Evolutionary conservation across 2,888 invertebrate genomes (phyloP), one percentile per base, ranked within the genome.

Genomic region (Podotricha telesiphe): DNA sequence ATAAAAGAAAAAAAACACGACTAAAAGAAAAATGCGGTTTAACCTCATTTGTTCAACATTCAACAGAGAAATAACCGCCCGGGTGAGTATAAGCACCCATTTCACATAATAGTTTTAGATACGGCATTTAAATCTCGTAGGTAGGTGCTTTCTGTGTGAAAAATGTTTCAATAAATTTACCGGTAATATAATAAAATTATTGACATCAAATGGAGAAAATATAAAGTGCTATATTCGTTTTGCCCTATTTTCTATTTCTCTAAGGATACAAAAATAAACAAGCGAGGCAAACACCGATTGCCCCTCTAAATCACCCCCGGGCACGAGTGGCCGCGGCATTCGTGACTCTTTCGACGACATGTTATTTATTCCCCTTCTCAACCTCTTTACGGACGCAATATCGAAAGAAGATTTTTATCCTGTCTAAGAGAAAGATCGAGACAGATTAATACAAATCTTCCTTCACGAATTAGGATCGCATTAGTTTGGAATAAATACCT

Each of bases 361-460:
- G 84, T 88, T 89, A 89, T 89, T 88, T 88, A 88, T 88, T 68
- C 83, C 83, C 78, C 82, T 78, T 78, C 80, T 82, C 79, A 84
- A 83, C 81, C 83, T 83, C 83, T 86, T 88, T 88, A 87, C 83
- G 85, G 85, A 82, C 82, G 84, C 86, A 86, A 87, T 87, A 88
- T 86, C 83, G 84, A 76, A 79, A 80, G 82, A 82, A 83, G 82
- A 86, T 85, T 86, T 85, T 85, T 82, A 83, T 84, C 79, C 80
- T 80, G 84, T 58, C 86, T 81, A 79, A 75, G 85, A 85, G 84
- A 83, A 77, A 81, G 82, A 84, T 85, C 84, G 82, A 84, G 80
- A 79, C 76, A 80, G 82, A 82, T 83, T 80, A 82, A 76, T 78
- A 78, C 77, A 74, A 50, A 77, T 79, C 77, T 77, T 77, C 73